Conservation (phyloP, 2,888 invertebrate species). For the Dasypolia templi region DNA sequence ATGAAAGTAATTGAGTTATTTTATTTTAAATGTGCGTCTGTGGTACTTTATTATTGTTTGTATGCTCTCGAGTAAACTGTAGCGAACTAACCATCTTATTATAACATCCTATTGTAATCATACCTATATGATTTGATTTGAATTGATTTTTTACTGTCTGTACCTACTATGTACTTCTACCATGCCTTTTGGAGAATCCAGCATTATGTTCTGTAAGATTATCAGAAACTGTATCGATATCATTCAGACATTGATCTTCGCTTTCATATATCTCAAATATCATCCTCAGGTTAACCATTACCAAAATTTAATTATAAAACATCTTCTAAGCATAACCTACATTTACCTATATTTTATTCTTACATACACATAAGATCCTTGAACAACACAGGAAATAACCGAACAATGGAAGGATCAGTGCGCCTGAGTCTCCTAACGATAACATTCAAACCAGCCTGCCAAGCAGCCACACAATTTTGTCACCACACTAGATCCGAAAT, state of each 20-base stretch:
- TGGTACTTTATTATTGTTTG: too few species aligned
- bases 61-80: too few species aligned
- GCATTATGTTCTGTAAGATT: not conserved
- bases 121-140: too few species aligned
- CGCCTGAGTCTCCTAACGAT: conserved; percentile 30
- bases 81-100: too few species aligned
- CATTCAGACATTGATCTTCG: not conserved
- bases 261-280: not conserved
- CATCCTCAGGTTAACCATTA: not conserved
- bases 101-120: too few species aligned
- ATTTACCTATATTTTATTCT: not conserved
- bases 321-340: not conserved
- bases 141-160: too few species aligned
- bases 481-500: conserved; percentile 8
- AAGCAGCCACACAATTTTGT: conserved; percentile 6
- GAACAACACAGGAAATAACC: conserved; percentile 14
- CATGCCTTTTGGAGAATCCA: not conserved
- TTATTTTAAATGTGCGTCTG: too few species aligned
- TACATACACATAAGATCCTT: not conserved
- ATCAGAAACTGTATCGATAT: not conserved
- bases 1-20: too few species aligned
- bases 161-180: too few species aligned
- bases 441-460: conserved; percentile 16
- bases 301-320: not conserved
- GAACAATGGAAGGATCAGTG: not conserved